phyloP scores from a whole-genome alignment of 2,888 invertebrate genomes.

The Rambutsinella grinnellia region DNA sequence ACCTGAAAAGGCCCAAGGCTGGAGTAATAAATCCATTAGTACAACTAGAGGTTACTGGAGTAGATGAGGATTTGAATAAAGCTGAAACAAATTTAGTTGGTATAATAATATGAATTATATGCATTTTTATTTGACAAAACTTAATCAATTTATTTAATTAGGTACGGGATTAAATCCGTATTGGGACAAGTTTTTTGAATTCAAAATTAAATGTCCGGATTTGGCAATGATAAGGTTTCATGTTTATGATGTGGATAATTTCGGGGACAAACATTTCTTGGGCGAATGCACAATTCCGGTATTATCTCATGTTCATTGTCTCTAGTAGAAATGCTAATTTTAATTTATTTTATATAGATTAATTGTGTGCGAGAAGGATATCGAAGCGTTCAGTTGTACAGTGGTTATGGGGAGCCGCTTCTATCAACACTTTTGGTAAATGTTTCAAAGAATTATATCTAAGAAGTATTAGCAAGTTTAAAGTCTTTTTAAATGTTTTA shows the following conservation, averaged over 20 bases:
- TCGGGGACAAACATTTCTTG: conserved; percentile 95
- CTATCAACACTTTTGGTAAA: conserved; percentile 17
- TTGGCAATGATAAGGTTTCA: conserved; percentile 88
- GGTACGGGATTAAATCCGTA: conserved; percentile 95
- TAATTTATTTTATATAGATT: conserved; percentile 11
- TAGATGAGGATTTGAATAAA: conserved; percentile 84
- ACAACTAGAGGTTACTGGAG: conserved; percentile 91
- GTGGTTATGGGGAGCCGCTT: conserved; percentile 23
- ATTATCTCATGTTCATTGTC: conserved; percentile 65
- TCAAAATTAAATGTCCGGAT: conserved; percentile 84
- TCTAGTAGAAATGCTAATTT: neutral
- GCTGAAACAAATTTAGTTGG: conserved; percentile 78
- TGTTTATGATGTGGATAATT: conserved; percentile 95
- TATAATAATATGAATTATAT: conserved; percentile 2
- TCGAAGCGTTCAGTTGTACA: conserved; percentile 16
- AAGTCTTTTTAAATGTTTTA: too few relatives aligned
- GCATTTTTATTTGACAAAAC: too few relatives aligned
- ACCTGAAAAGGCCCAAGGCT: conserved; percentile 82
- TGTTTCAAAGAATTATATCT: neutral
- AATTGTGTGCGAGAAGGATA: conserved; percentile 18
- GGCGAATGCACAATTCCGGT: conserved; percentile 96
- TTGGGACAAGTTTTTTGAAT: conserved; percentile 90
- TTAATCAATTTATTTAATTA: conserved; percentile 20
- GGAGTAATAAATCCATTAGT: conserved; percentile 91
- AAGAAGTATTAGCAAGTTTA: too few relatives aligned